Evolutionary conservation across 1,140 invertebrate genomes (phyloP).

Genomic region (Drosophila virilis): DNA sequence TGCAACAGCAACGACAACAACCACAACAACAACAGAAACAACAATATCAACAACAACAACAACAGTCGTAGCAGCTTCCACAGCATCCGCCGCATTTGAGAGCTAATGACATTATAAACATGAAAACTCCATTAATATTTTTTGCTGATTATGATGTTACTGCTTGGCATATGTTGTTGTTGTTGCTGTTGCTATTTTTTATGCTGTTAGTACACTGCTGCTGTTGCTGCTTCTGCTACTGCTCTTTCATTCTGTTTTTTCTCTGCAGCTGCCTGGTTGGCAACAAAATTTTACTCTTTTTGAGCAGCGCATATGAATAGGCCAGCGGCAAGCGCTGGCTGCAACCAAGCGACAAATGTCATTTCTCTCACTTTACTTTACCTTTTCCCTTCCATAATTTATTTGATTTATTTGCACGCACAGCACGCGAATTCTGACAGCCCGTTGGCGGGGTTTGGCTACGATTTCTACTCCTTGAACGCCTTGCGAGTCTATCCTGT

Average conservation of each 20-base stretch:
- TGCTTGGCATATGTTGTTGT: constrained; percentile 17
- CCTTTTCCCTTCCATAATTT: constrained; percentile 66
- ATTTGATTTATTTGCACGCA: constrained; percentile 81
- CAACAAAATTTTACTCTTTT: constrained; percentile 58
- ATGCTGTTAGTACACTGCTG: constrained; percentile 34
- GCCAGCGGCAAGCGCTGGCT: constrained; percentile 21
- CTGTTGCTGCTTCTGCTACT: constrained; percentile 27
- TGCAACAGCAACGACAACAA: constrained; percentile 48
- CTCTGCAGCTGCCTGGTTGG: constrained; percentile 8
- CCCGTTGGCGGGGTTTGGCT: constrained; percentile 11
- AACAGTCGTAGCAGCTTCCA: constrained; percentile 34
- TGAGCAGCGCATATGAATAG: constrained; percentile 63
- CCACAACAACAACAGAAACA: constrained; percentile 36
- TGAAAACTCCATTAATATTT: constrained; percentile 84
- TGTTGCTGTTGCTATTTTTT: constrained; percentile 17
- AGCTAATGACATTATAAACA: constrained; percentile 84
- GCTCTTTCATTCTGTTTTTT: constrained; percentile 35
- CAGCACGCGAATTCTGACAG: constrained; percentile 56
- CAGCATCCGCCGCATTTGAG: constrained; percentile 70
- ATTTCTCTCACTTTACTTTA: constrained; percentile 66
- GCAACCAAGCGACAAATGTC: constrained; percentile 31
- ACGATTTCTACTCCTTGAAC: constrained; percentile 33
- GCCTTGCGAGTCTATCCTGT: constrained; percentile 20
- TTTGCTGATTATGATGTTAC: constrained; percentile 73
- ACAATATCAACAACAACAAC: constrained; percentile 29